A percentile compares a stretch with the other conserved stretches of the same genome.
Evolutionary conservation across 1,140 invertebrate species (phyloP).

Genomic region (Leptonema lineaticorne): DNA sequence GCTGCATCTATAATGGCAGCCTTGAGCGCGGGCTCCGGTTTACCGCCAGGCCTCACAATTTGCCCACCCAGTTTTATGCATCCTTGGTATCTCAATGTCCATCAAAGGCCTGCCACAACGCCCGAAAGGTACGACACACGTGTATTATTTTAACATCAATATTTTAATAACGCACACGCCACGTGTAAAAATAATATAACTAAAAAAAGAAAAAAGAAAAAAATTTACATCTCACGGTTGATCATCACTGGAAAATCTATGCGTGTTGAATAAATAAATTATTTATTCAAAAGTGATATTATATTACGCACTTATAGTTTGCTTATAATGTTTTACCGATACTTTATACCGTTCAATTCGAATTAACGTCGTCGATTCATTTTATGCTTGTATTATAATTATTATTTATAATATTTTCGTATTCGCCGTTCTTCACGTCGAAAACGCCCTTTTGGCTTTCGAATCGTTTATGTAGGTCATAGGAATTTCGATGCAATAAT

Average conservation of each 20-base stretch:
- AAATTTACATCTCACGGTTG: no score
- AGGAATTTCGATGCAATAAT: no score
- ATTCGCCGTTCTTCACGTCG: no score
- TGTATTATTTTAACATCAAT: no score
- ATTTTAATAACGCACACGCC: no score
- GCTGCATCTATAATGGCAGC: conserved; percentile 63
- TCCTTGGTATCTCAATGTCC: conserved; percentile 13
- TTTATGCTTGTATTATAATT: not conserved
- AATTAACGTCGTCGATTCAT: not conserved
- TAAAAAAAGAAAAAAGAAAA: no score
- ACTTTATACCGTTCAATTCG: conserved; percentile 3
- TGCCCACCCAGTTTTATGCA: conserved; percentile 52
- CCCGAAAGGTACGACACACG: conserved; percentile 30
- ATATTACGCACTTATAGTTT: conserved; percentile 4
- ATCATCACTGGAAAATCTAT: not conserved
- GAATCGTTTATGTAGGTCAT: no score
- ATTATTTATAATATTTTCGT: no score
- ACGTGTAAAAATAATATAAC: no score
- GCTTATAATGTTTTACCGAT: not conserved
- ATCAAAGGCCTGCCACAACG: conserved; percentile 18
- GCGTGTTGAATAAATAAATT: conserved; percentile 9
- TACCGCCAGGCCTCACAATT: conserved; percentile 47
- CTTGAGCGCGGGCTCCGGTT: conserved; percentile 49
- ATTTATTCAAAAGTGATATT: not conserved
- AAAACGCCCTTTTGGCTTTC: no score